phyloP scores from a whole-genome alignment of 2,888 invertebrate species.

The Stenodema calcarata region DNA sequence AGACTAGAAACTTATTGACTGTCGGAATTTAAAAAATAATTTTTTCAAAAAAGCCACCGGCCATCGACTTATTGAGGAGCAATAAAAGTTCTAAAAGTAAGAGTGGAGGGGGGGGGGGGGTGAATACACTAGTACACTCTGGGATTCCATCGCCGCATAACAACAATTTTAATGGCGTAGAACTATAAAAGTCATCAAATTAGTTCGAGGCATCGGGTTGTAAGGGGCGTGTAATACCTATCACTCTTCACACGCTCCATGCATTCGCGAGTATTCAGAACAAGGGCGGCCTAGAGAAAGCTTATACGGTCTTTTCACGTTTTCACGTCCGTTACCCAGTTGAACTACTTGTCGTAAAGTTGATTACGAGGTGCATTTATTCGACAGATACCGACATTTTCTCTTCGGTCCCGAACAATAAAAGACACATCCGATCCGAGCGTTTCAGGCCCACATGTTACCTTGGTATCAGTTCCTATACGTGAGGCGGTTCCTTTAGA shows the following conservation, averaged over 20 bases:
- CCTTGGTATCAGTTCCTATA: neutral
- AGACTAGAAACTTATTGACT: too few species aligned
- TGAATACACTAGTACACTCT: too few species aligned
- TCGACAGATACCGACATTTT: neutral
- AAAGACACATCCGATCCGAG: neutral
- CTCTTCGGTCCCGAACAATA: neutral
- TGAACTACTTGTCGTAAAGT: neutral
- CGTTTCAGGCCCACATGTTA: neutral
- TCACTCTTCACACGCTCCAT: neutral
- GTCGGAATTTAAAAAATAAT: too few species aligned
- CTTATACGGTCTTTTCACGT: neutral
- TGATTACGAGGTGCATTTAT: neutral
- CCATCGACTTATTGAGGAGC: too few species aligned
- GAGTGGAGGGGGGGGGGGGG: too few species aligned
- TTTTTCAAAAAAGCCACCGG: too few species aligned
- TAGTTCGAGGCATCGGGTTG: too few species aligned
- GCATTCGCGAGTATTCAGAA: neutral
- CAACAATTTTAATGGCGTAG: too few species aligned
- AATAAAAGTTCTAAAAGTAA: too few species aligned
- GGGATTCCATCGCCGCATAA: too few species aligned
- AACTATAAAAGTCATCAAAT: too few species aligned
- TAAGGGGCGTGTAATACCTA: too few species aligned
- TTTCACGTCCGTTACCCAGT: neutral
- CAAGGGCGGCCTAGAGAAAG: neutral
- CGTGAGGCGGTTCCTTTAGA: neutral